phyloP scores from a whole-genome alignment of 2,113 vertebrate species.

The Phaethon lepturus region DNA sequence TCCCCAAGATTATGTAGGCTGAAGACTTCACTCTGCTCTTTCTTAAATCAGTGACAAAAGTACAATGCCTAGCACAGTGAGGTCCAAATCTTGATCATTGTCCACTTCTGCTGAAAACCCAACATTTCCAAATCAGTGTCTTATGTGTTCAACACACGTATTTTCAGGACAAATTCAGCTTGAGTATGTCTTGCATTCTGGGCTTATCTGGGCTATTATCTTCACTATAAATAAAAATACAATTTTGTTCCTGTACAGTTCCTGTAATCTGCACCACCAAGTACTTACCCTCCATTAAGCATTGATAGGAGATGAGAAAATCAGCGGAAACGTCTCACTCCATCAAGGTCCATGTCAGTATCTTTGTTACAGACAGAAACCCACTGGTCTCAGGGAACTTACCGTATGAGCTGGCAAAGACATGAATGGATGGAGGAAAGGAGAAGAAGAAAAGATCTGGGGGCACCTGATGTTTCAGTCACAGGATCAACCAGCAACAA shows the following conservation, averaged over 20 bases:
- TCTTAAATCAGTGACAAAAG: neutral
- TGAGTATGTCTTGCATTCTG: neutral
- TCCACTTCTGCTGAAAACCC: neutral
- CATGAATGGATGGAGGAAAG: neutral
- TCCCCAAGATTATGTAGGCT: neutral
- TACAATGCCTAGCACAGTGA: neutral
- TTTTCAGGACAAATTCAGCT: neutral
- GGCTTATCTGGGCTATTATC: neutral
- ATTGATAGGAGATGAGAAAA: neutral
- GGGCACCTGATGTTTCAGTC: neutral
- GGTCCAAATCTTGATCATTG: neutral
- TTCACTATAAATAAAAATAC: neutral
- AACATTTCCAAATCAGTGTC: neutral
- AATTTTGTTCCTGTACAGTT: neutral
- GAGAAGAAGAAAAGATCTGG: neutral
- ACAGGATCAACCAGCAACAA: neutral
- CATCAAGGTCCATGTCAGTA: neutral
- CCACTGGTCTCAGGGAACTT: neutral
- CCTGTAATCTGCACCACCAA: neutral
- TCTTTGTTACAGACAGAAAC: neutral
- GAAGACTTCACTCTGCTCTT: neutral
- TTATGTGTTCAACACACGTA: neutral
- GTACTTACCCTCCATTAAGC: neutral
- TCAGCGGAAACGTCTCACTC: fast-evolving
- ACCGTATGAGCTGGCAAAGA: neutral